Base-by-base conservation (phyloP, 2,888 invertebrate genomes). In the Automeris io region DNA sequence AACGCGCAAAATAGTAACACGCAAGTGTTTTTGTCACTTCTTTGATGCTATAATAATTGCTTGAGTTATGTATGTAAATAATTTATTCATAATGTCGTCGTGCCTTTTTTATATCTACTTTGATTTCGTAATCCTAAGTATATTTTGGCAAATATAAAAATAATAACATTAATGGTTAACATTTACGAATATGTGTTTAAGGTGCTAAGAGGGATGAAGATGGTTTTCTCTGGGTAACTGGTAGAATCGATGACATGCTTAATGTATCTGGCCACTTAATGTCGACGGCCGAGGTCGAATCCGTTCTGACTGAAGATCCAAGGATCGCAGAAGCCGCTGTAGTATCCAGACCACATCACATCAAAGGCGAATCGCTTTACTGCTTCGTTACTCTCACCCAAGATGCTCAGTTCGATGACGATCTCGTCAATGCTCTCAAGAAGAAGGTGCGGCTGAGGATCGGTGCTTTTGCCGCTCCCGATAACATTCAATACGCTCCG, bases 181-280 rank as follows among this genome's bases (percentile, higher is more conserved):
- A 11, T 19, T 3, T 19, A 1, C 2, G 5, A 1, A 18, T 9
- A 29, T n/a, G 9, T 13, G 16, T 52, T 67, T 13, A 67, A 97
- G 97, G 97, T 40, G 97, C 96, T 0, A 90, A 90, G 51, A 89
- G 97, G 41, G 99, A 99, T 73, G 90, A 92, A 13, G 98, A 99
- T 70, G 98, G 98, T 0, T 97, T 97, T 73, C 83, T 97, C 40
- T 98, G 97, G 97, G 93, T 99, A 42, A 98, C 98, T 0, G 98
- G 98, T 0, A 92, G 98, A 41, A 95, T 98, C 24, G 99, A 99
- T 72, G 99, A 99, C 74, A 98, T 99, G 96, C 87, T 99, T 51
- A 99, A 99, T 77, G 98, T 99, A 5, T 98, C 97, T 2, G 99
- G 99, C 0, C 99, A 99, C 79, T 88, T 99, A 38, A 94, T 99